Base-by-base conservation (phyloP, 2,113 vertebrate species). In the Vulpes lagopus region DNA sequence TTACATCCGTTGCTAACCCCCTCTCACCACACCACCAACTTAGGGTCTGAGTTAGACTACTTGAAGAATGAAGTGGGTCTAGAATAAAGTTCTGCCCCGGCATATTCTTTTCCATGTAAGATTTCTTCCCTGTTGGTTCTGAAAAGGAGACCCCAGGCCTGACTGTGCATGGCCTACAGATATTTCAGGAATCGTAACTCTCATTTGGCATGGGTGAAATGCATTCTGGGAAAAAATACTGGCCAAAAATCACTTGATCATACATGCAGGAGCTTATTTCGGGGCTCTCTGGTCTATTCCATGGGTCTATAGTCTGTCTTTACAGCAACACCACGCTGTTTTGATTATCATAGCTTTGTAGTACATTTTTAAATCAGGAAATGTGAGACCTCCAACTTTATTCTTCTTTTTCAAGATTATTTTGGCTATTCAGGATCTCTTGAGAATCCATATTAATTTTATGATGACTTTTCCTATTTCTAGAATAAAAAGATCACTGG, bases 331-430 rank as follows among this genome's bases (percentile, higher is more conserved):
- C 11, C 71, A 92, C 3, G 57, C 7, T 51, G 19, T 84, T 86
- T 96, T 82, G 32, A 81, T 79, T 73, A 57, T 20, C 27, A 55
- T 15, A 20, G 17, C 67, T 92, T 55, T 65, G 30, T 27, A 76
- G 15, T 43, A 79, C 55, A 23, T 64, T 93, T 95, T 94, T 67
- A 83, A 95, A 86, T 74, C 60, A 90, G 51, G 16, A 92, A 71
- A 22, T 95, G 10, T 89, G 35, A 86, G 11, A 64, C 64, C 2
- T 43, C 22, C 38, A 83, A 80, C 3, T 65, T 96, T 15, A 15
- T 95, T 81, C 9, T 64, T 93, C 53, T 93, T 88, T 94, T 79
- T 55, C 67, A 90, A 82, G 49, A 90, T 79, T 83, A 15, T 59
- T 81, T 93, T 74, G 51, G 2, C 20, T 85, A 22, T 80, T 80